Base-by-base conservation (phyloP, 2,113 vertebrate species). In the Vireo altiloquus region DNA sequence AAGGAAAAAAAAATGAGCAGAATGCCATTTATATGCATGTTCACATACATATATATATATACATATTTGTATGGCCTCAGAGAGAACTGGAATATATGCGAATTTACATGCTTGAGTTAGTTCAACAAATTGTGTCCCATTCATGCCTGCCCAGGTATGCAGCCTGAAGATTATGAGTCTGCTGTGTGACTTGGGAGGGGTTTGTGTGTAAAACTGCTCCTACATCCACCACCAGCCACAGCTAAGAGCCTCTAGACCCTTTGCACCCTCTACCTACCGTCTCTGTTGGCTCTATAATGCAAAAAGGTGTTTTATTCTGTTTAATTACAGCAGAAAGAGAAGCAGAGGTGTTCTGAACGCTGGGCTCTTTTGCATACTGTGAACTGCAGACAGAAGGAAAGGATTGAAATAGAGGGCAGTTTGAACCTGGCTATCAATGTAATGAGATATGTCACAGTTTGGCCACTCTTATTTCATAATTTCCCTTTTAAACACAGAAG, bases 301-400 rank as follows among this genome's bases (percentile, higher is more conserved):
- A n/a, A 64, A 47, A 44, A 40, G 37, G 3, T 12, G 6, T 44
- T 79, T 75, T 53, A 24, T 30, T 82, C 25, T 65, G 2, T 33
- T 11, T 42, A 33, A 50, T n/a, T 49, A 37, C 15, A 64, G 6
- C 16, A 57, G 28, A 76, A 49, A 42, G 24, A 49, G 27, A 33
- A 13, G 28, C 9, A 88, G 7, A 49, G 5, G 3, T 39, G 4
- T 56, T 71, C 49, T 76, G 35, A 72, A 40, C 15, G 8, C 7
- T 30, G 15, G 35, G 20, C 37, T 6, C 3, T 35, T 4, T 11
- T 50, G 5, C 1, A 7, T 18, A 14, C 6, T 18, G 2, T 17
- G 47, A 90, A 53, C 11, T 49, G 6, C 18, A 83, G 30, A 20
- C 4, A 39, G 63, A 90, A 53, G 56, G 9, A 85, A 39, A 17